These are phyloP conservation scores for Priocnemis perturbator DNA, from an alignment of 2,888 invertebrate species.

Conservation along the genomic window DNA sequence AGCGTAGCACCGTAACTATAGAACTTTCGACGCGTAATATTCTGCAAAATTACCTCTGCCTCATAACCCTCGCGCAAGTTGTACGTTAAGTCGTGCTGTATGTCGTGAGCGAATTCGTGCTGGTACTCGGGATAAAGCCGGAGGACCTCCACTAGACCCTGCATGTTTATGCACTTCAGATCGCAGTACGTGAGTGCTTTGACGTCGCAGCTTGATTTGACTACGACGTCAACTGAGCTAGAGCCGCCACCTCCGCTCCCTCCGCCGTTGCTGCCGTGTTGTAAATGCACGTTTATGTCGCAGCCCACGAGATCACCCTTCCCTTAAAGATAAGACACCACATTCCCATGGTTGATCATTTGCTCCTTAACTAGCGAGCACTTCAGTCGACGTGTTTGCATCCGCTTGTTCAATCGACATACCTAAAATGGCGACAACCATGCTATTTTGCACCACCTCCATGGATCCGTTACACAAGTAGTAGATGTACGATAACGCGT, in stretches of 20 bases:
- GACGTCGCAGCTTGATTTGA: slow-evolving; percentile 96
- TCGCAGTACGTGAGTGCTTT: slow-evolving; percentile 97
- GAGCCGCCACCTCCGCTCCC: slow-evolving; percentile 78
- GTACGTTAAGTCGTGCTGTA: slow-evolving; percentile 95
- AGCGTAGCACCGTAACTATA: too few relatives aligned
- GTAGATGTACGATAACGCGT: slow-evolving; percentile 94
- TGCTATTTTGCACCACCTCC: slow-evolving; percentile 97
- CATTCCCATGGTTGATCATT: too few relatives aligned
- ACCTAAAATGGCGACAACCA: slow-evolving; percentile 98
- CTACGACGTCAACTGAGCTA: slow-evolving; percentile 83
- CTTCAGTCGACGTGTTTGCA: too few relatives aligned
- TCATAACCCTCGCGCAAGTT: slow-evolving; percentile 95
- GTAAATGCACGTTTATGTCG: slow-evolving; percentile 90
- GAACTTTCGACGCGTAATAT: not conserved
- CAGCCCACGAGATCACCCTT: slow-evolving; percentile 97
- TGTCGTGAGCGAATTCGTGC: slow-evolving; percentile 94
- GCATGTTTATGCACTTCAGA: slow-evolving; percentile 94
- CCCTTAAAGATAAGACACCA: slow-evolving; percentile 78
- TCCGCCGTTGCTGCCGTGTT: slow-evolving; percentile 80
- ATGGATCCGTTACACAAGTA: slow-evolving; percentile 97
- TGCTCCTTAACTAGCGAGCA: too few relatives aligned
- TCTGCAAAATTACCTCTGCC: slow-evolving; percentile 80
- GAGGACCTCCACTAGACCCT: slow-evolving; percentile 91
- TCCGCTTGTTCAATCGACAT: slow-evolving; percentile 56
- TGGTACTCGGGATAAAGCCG: slow-evolving; percentile 96